These are phyloP conservation scores for Lophochroa leadbeateri DNA, from an alignment of 2,113 vertebrate species.

Conservation along the genomic window DNA sequence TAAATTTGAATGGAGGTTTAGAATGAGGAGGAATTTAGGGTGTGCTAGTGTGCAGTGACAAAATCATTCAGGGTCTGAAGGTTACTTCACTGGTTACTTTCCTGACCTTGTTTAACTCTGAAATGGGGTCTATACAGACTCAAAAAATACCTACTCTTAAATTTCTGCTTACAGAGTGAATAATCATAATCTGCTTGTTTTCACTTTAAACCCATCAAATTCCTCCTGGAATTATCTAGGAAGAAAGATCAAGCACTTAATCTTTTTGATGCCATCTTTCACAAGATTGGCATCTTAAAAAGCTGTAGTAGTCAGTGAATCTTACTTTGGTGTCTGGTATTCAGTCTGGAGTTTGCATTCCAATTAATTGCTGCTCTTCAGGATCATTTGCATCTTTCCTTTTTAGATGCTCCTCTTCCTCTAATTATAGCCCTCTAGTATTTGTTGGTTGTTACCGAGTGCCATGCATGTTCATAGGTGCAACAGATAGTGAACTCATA, in stretches of 20 bases:
- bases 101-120: not conserved
- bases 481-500: not conserved
- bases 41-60: not conserved
- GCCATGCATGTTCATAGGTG: not conserved
- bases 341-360: not conserved
- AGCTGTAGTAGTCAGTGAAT: not conserved
- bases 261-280: not conserved
- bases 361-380: not conserved
- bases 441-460: not conserved
- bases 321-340: not conserved
- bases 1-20: not conserved
- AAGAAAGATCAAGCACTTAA: not conserved
- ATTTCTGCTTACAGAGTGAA: not conserved
- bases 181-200: not conserved
- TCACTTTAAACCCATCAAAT: not conserved
- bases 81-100: not conserved
- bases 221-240: not conserved
- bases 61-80: not conserved
- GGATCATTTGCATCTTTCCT: not conserved
- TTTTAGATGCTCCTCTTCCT: not conserved
- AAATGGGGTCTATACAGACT: not conserved
- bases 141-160: not conserved
- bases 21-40: not conserved
- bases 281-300: not conserved
- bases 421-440: not conserved